Percentiles rank a stretch among this genome's conserved stretches.
These are phyloP conservation scores for Campylorhamphus procurvoides DNA, from an alignment of 2,113 vertebrate species.

Conservation along the genomic window DNA sequence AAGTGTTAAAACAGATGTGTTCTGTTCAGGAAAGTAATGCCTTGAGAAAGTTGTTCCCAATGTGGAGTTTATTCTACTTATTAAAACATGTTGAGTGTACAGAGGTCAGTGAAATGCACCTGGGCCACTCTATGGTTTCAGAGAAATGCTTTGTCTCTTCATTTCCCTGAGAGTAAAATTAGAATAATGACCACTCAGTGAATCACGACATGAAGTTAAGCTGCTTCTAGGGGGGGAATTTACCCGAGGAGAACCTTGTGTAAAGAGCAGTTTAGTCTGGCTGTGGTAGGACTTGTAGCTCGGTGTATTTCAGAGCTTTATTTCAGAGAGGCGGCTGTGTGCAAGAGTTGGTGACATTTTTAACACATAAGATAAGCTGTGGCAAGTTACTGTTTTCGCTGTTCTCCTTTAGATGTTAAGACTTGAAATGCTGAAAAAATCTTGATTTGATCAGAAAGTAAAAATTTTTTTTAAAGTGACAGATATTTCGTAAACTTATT, in stretches of 20 bases:
- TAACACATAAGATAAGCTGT: not conserved
- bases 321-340: not conserved
- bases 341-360: not conserved
- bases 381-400: not conserved
- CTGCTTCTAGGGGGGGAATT: not conserved
- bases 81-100: not conserved
- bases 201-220: not conserved
- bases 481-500: not conserved
- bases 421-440: not conserved
- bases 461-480: not conserved
- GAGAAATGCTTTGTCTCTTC: not conserved
- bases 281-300: not conserved
- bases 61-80: not conserved
- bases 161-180: not conserved
- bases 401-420: not conserved
- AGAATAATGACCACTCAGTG: not conserved
- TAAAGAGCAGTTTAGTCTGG: not conserved
- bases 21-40: not conserved
- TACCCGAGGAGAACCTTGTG: not conserved
- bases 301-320: not conserved
- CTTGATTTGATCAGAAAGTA: not conserved
- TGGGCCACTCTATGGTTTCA: not conserved
- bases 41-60: not conserved
- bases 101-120: not conserved
- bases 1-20: not conserved